These are phyloP conservation scores for Himalopsyche anomala DNA, from an alignment of 2,888 invertebrate species.

Conservation along the genomic window DNA sequence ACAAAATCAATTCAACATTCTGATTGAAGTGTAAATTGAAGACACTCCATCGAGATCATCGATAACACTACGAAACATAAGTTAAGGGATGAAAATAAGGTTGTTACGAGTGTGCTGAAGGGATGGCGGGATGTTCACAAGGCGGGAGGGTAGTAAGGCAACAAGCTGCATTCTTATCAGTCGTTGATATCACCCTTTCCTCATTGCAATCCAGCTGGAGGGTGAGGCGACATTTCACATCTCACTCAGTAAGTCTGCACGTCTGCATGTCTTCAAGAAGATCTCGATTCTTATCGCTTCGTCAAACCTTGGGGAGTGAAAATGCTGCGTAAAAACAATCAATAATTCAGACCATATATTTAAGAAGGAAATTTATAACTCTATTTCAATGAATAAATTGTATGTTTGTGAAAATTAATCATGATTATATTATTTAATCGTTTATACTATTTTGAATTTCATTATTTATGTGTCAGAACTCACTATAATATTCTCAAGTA, in stretches of 20 bases:
- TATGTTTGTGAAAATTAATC: too few species aligned
- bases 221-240: conserved; percentile 7
- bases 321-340: conserved; percentile 16
- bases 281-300: background rate
- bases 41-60: conserved; percentile 1
- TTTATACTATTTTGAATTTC: too few species aligned
- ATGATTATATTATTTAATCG: too few species aligned
- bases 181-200: conserved; percentile 21
- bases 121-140: conserved; percentile 9
- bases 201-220: background rate
- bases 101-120: conserved; percentile 20
- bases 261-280: conserved; percentile 9
- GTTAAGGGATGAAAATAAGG: conserved; percentile 29
- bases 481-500: too few species aligned
- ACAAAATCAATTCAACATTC: background rate
- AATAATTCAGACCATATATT: background rate
- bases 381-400: too few species aligned
- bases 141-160: conserved; percentile 3
- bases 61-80: conserved; percentile 22
- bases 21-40: conserved; percentile 26
- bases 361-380: too few species aligned
- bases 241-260: background rate
- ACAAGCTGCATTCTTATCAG: conserved; percentile 31
- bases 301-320: background rate
- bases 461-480: too few species aligned